Base-by-base conservation (phyloP, 2,888 invertebrate genomes). In the Drosophila fungiperda region DNA sequence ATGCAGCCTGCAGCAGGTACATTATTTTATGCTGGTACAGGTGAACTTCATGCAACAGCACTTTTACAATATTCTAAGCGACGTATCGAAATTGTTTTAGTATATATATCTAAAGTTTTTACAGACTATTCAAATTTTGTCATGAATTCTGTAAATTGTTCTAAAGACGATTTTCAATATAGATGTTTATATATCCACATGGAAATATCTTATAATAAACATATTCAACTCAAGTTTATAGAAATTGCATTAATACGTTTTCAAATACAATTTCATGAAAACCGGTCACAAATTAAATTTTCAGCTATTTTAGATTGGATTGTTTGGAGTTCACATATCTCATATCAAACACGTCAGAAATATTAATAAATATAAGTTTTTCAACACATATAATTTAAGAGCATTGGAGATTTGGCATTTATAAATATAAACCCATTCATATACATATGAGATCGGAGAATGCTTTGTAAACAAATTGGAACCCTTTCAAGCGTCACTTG, bases 21-120 rank as follows among this genome's bases (percentile, higher is more conserved):
- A 91, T 89, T 67, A 87, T 83, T 87, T 91, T 92, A 92, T 92
- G 92, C 92, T 91, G 92, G 92, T 92, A 92, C 92, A 92, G 92
- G 92, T 92, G 92, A 90, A 91, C 65, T 55, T 49, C 49, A 48
- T 40, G 54, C 67, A 20, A 54, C 73, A 52, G 33, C 58, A 53
- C 63, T 40, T 38, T 45, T 49, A 29, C 38, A 9, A 35, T 52
- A 42, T 53, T 60, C 45, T 12, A 61, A 38, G 48, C 66, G 49
- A 59, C 62, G 52, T 42, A 57, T 60, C 54, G 35, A 77, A 76
- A 75, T 54, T 58, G 26, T n/a, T 17, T 1, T 48, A 35, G 33
- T 55, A 20, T 17, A 42, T 50, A 36, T 53, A 54, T 66, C 35
- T 15, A 8, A 53, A 40, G 29, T 23, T 38, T 20, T 36, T 11